Evolutionary conservation across 1,140 invertebrate species (phyloP).

Genomic region (Ips typographus): DNA sequence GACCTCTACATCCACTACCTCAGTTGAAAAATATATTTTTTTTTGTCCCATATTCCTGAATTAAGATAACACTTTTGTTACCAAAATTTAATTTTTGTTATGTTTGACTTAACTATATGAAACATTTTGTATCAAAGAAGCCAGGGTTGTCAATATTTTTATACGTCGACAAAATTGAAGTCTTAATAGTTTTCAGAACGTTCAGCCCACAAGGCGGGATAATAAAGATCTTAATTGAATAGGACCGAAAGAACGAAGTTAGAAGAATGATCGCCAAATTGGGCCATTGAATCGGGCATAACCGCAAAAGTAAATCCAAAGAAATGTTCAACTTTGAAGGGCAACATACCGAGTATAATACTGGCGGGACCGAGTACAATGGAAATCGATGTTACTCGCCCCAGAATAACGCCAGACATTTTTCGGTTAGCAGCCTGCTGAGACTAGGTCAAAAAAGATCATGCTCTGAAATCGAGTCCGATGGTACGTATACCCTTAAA

Average conservation of each 20-base stretch:
- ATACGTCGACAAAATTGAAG: too few species aligned
- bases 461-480: conserved; percentile 30
- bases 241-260: conserved; percentile 1
- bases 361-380: conserved; percentile 32
- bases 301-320: conserved; percentile 12
- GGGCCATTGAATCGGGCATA: conserved; percentile 6
- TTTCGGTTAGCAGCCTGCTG: conserved; percentile 47
- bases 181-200: background rate
- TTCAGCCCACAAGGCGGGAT: too few species aligned
- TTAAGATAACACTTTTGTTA: too few species aligned
- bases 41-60: too few species aligned
- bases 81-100: too few species aligned
- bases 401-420: conserved; percentile 43
- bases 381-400: conserved; percentile 25
- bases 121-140: too few species aligned
- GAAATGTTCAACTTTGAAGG: conserved; percentile 33
- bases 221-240: conserved; percentile 3
- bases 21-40: too few species aligned
- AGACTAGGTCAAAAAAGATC: conserved; percentile 42
- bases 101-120: too few species aligned
- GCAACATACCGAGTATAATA: conserved; percentile 27
- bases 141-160: too few species aligned
- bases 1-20: too few species aligned
- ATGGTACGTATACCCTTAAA: conserved; percentile 3
- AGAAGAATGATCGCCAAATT: conserved; percentile 9